These are phyloP conservation scores for Calidris pygmaea DNA, from an alignment of 2,113 vertebrate species.

Conservation along the genomic window DNA sequence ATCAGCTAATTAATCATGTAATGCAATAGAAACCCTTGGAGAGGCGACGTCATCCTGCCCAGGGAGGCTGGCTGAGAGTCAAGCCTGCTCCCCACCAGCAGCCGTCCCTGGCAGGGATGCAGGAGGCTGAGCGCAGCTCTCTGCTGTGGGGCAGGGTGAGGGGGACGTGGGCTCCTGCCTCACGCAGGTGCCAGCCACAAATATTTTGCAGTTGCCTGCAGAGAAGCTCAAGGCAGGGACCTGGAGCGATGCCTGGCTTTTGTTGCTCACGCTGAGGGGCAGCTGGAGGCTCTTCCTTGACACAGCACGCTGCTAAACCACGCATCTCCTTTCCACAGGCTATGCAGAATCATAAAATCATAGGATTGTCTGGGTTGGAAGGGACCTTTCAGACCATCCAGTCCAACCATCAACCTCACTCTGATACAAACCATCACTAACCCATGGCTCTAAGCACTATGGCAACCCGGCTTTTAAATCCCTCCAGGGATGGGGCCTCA, in stretches of 20 bases:
- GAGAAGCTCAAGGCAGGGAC: fast-evolving
- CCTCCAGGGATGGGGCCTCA: no score
- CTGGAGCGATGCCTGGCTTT: neutral
- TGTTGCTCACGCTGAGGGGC: neutral
- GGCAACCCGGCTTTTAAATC: no score
- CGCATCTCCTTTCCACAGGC: fast-evolving
- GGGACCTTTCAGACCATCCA: no score
- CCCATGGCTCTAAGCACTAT: no score
- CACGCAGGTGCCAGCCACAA: neutral
- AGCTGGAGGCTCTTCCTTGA: neutral
- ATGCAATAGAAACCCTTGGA: neutral
- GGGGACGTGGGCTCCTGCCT: neutral
- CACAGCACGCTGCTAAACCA: fast-evolving
- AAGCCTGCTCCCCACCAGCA: neutral
- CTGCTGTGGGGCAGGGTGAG: neutral
- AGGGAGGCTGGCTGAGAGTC: neutral
- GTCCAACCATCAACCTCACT: no score
- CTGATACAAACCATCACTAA: no score
- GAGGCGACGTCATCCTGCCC: neutral
- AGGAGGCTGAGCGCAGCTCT: neutral
- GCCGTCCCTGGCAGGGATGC: neutral
- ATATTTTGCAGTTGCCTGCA: neutral
- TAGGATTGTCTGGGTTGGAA: no score
- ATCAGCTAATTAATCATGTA: slow-evolving; percentile 66
- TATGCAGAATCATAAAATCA: neutral